A percentile compares a stretch with the other conserved stretches of the same genome.
Evolutionary conservation across 2,888 invertebrate genomes (phyloP).

Genomic region (Hecatera dysodea): DNA sequence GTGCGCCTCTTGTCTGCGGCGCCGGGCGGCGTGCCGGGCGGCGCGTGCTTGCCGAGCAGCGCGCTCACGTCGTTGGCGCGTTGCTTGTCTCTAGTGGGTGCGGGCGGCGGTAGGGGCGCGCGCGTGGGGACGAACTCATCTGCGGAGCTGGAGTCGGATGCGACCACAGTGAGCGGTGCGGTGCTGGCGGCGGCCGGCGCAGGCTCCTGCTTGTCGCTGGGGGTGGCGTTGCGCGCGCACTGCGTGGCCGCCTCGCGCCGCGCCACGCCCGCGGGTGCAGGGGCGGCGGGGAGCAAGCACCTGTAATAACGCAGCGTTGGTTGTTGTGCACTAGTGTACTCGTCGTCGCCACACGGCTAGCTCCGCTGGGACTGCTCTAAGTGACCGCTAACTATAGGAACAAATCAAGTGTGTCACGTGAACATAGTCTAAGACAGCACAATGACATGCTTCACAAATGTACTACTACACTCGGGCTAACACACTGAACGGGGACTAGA

Average conservation of each 20-base stretch:
- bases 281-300: not conserved
- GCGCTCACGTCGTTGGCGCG: not conserved
- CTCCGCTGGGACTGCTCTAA: not conserved
- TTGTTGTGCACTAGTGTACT: not conserved
- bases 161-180: not conserved
- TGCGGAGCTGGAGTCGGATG: conserved; percentile 9
- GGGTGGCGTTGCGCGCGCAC: not conserved
- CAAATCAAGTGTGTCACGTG: not conserved
- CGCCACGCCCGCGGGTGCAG: not conserved
- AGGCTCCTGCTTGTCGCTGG: not conserved
- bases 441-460: not conserved
- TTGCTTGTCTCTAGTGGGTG: too few species aligned
- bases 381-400: not conserved
- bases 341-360: not conserved
- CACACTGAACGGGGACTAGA: not conserved
- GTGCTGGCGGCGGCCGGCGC: not conserved
- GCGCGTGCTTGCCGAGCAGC: not conserved
- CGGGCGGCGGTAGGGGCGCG: not conserved
- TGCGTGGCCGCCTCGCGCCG: conserved; percentile 26
- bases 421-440: not conserved
- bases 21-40: not conserved
- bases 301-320: not conserved
- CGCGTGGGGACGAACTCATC: conserved; percentile 17
- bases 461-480: not conserved
- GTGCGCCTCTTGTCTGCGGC: not conserved